A percentile compares a stretch with the other conserved stretches of the same genome.
phyloP scores from a whole-genome alignment of 2,888 invertebrate species.

The Odontomyia ornata region DNA sequence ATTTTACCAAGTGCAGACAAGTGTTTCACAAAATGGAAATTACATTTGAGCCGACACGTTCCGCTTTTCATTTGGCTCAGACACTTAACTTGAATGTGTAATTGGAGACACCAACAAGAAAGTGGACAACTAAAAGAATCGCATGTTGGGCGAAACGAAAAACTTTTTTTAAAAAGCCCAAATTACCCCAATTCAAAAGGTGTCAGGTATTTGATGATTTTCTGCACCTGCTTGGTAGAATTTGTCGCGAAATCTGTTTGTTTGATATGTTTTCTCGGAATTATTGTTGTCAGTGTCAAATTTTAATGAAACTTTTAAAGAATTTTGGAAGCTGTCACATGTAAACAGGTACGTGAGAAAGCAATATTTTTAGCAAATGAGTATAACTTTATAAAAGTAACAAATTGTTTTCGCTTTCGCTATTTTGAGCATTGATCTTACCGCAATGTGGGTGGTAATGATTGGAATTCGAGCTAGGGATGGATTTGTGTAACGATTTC shows the following conservation, averaged over 20 bases:
- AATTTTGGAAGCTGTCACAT: background rate
- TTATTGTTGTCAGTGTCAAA: background rate
- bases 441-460: too few species aligned
- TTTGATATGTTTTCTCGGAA: background rate
- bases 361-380: background rate
- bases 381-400: background rate
- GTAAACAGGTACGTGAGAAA: background rate
- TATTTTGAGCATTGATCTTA: background rate
- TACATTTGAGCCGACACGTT: slow-evolving; percentile 11
- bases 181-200: slow-evolving; percentile 32
- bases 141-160: background rate
- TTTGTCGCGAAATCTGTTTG: slow-evolving; percentile 14
- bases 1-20: background rate
- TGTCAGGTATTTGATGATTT: slow-evolving; percentile 14
- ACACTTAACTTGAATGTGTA: background rate
- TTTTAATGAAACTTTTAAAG: slow-evolving; percentile 3
- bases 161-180: background rate
- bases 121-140: background rate
- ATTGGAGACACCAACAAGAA: background rate
- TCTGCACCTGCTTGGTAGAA: background rate
- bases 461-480: too few species aligned
- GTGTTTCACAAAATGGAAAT: background rate
- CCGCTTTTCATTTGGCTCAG: background rate
- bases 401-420: slow-evolving; percentile 1
- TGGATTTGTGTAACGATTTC: too few species aligned